Conservation (phyloP, 2,888 invertebrate species). For the Ennomos fuscantarius region DNA sequence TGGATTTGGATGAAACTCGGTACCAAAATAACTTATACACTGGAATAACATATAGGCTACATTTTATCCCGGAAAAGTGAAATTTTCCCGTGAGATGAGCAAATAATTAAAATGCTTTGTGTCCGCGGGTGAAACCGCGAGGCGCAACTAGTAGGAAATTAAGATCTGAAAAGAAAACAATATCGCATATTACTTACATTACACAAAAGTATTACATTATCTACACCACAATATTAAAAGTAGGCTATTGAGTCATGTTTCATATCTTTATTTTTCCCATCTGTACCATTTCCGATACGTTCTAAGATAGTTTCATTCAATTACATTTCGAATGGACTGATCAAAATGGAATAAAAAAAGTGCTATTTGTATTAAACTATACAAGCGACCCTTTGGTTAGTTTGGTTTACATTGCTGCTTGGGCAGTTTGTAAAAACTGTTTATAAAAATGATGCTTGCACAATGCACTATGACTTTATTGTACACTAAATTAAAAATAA, state of each 20-base stretch:
- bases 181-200: background rate
- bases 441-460: background rate
- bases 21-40: too few species aligned
- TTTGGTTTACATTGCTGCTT: slow-evolving; percentile 26
- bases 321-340: slow-evolving; percentile 22
- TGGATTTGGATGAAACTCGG: too few species aligned
- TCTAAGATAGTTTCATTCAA: slow-evolving; percentile 29
- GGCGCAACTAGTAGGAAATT: too few species aligned
- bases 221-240: slow-evolving; percentile 13
- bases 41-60: too few species aligned
- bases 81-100: too few species aligned
- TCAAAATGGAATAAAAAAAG: slow-evolving; percentile 28
- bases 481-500: too few species aligned
- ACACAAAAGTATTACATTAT: background rate
- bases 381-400: background rate
- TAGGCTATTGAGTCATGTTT: slow-evolving; percentile 15
- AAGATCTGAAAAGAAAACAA: too few species aligned
- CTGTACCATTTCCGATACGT: slow-evolving; percentile 16
- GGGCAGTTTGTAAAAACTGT: background rate
- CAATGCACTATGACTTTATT: too few species aligned
- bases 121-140: too few species aligned
- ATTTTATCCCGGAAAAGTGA: too few species aligned
- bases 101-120: too few species aligned
- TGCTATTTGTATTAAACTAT: background rate
- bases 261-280: slow-evolving; percentile 26